Evolutionary conservation across 2,797 vertebrate genomes (phyloP).

Genomic region (Clamator glandarius): DNA sequence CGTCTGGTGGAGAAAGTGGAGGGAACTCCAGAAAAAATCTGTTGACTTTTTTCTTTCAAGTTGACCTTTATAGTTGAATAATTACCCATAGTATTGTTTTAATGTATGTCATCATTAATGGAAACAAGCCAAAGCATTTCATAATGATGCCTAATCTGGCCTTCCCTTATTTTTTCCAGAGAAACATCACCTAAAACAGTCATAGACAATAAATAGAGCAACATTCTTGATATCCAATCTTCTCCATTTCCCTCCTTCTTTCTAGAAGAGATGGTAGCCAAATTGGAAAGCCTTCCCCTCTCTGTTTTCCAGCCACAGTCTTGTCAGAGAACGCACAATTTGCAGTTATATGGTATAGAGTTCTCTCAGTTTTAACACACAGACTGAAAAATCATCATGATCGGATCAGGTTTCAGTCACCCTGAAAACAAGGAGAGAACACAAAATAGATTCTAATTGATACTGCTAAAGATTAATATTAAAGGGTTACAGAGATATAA

Average conservation of each 20-base stretch:
- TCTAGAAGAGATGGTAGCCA: background rate
- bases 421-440: background rate
- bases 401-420: background rate
- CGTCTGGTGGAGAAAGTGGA: background rate
- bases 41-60: background rate
- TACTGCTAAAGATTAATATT: background rate
- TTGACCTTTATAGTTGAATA: background rate
- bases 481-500: background rate
- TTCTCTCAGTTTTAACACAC: background rate
- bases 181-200: background rate
- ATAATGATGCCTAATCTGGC: background rate
- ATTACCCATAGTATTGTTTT: background rate
- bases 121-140: background rate
- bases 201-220: fast-evolving
- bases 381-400: background rate
- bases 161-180: background rate
- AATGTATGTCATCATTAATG: background rate
- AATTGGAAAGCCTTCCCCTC: background rate
- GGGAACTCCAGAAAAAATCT: background rate
- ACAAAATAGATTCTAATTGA: background rate
- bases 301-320: background rate
- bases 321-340: background rate
- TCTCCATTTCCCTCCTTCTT: background rate
- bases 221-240: background rate
- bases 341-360: background rate